These are phyloP conservation scores for Acleris cristana DNA, from an alignment of 2,888 invertebrate species.

Conservation along the genomic window DNA sequence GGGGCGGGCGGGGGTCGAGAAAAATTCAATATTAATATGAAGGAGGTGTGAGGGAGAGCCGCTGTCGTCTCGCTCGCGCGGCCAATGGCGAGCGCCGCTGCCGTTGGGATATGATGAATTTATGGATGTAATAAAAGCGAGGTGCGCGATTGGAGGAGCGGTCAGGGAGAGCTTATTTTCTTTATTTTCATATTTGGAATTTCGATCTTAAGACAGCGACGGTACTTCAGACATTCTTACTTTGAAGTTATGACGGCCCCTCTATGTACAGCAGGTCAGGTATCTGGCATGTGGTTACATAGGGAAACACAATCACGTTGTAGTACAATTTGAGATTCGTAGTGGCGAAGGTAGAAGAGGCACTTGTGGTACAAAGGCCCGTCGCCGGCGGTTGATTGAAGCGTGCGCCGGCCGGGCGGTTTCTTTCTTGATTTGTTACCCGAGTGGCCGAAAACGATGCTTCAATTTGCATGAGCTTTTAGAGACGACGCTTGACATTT, in stretches of 20 bases:
- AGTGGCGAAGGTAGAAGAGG: slow-evolving; percentile 61
- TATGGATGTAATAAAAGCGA: slow-evolving; percentile 92
- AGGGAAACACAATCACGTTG: slow-evolving; percentile 34
- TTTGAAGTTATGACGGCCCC: slow-evolving; percentile 48
- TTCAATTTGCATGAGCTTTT: slow-evolving; percentile 77
- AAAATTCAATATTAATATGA: slow-evolving; percentile 93
- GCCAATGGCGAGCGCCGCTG: slow-evolving; percentile 82
- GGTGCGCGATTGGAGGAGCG: slow-evolving; percentile 87
- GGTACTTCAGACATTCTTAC: slow-evolving; percentile 63
- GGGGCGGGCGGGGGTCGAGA: slow-evolving; percentile 84
- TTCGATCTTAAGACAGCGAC: slow-evolving; percentile 71
- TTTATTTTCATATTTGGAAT: slow-evolving; percentile 83
- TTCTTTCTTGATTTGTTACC: slow-evolving; percentile 82
- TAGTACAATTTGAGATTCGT: slow-evolving; percentile 55
- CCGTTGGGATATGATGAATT: slow-evolving; percentile 89
- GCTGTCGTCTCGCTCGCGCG: slow-evolving; percentile 78
- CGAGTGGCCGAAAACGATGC: slow-evolving; percentile 79
- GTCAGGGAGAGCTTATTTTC: slow-evolving; percentile 82
- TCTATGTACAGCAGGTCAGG: slow-evolving; percentile 27
- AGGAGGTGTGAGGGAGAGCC: slow-evolving; percentile 86
- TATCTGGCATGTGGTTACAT: slow-evolving; percentile 9
- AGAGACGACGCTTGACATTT: slow-evolving; percentile 26
- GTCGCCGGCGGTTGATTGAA: slow-evolving; percentile 80
- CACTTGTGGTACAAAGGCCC: slow-evolving; percentile 72
- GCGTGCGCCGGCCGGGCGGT: slow-evolving; percentile 74